Conservation (phyloP, 1,140 invertebrate species). For the Scylla paramamosain region DNA sequence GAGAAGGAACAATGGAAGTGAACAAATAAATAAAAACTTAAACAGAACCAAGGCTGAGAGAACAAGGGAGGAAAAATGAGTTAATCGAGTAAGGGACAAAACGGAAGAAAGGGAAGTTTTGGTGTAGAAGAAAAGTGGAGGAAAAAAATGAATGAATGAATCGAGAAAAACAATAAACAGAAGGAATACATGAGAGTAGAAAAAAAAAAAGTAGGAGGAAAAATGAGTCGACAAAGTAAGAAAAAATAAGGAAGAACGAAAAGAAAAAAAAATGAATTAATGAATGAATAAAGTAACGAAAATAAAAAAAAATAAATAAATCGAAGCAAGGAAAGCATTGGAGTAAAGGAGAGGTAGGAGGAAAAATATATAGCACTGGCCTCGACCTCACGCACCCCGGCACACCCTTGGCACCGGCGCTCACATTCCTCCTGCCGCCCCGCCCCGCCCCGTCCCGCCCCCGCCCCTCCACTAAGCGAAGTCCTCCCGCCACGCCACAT, state of each 20-base stretch:
- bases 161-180: no score
- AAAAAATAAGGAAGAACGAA: background rate
- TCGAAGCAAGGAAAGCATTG: no score
- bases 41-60: no score
- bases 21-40: no score
- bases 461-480: background rate
- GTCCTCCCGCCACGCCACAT: no score
- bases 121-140: background rate
- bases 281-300: background rate
- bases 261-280: background rate
- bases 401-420: background rate
- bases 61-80: no score
- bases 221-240: background rate
- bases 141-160: background rate
- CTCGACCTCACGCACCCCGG: no score
- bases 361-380: background rate
- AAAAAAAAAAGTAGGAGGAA: background rate
- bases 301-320: background rate
- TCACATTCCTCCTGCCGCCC: background rate
- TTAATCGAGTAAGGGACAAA: background rate
- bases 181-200: background rate
- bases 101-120: background rate
- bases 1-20: no score
- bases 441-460: no score
- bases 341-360: background rate